phyloP scores from a whole-genome alignment of 2,888 invertebrate species.

The Drosophila subquinaria region DNA sequence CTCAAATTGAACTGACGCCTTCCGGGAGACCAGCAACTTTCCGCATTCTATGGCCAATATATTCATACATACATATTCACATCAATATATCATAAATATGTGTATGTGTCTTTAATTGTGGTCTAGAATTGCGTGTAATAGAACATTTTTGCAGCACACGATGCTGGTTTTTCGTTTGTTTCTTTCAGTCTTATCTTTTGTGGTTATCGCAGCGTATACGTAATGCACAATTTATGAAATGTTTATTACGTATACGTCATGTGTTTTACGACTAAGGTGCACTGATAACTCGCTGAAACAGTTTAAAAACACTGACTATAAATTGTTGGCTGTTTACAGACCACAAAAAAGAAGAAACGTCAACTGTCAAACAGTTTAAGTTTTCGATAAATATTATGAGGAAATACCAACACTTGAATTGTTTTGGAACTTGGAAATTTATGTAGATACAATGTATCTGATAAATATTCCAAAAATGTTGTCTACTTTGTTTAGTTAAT shows the following conservation, averaged over 20 bases:
- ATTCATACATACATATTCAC: slow-evolving; percentile 4
- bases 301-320: slow-evolving; percentile 12
- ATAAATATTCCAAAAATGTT: too few species aligned
- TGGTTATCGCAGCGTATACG: slow-evolving; percentile 60
- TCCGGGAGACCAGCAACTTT: slow-evolving; percentile 24
- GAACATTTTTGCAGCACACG: slow-evolving; percentile 9
- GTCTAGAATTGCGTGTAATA: slow-evolving; percentile 31
- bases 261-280: slow-evolving; percentile 29
- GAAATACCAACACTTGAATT: neutral
- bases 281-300: slow-evolving; percentile 18
- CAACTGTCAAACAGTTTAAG: neutral
- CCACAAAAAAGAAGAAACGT: neutral
- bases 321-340: neutral
- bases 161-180: slow-evolving; percentile 9
- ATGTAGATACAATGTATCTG: too few species aligned
- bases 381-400: neutral
- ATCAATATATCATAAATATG: slow-evolving; percentile 1
- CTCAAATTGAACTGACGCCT: slow-evolving; percentile 28
- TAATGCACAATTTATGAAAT: slow-evolving; percentile 44
- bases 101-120: slow-evolving; percentile 4
- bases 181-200: slow-evolving; percentile 17
- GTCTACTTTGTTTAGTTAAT: neutral
- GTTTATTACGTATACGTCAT: slow-evolving; percentile 58
- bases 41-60: slow-evolving; percentile 20
- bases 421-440: too few species aligned